A percentile compares a stretch with the other conserved stretches of the same genome.
Conservation (phyloP, 2,113 vertebrate species). For the Dicerorhinus sumatrensis region DNA sequence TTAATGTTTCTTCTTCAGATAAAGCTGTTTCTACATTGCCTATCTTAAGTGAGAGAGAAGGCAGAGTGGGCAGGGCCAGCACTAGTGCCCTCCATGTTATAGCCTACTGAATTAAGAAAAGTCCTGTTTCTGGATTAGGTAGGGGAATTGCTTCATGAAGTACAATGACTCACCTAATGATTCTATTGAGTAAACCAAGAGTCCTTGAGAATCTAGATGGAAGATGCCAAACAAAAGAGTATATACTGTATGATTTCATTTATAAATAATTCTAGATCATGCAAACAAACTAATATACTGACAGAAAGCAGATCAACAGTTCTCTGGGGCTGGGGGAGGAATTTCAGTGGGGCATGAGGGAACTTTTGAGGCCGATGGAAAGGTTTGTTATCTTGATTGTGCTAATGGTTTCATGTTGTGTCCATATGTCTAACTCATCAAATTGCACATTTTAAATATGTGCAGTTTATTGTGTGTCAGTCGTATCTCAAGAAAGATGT, state of each 20-base stretch:
- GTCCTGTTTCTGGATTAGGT: background rate
- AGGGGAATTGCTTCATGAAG: background rate
- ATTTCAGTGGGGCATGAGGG: background rate
- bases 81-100: background rate
- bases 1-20: background rate
- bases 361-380: background rate
- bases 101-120: background rate
- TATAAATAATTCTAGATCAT: background rate
- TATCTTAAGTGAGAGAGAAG: background rate
- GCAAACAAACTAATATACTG: too few species aligned
- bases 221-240: background rate
- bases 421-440: background rate
- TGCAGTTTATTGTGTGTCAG: background rate
- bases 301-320: background rate
- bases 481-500: conserved; percentile 7
- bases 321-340: background rate
- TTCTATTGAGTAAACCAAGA: conserved; percentile 20
- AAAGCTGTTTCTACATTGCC: background rate
- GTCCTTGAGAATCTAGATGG: conserved; percentile 10
- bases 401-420: background rate
- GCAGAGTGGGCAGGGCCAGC: background rate
- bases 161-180: background rate
- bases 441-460: background rate
- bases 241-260: background rate
- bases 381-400: background rate